Evolutionary conservation across 2,888 invertebrate species (phyloP), one percentile per base, ranked within the genome.

Genomic region (Hipparchia sbordonii): DNA sequence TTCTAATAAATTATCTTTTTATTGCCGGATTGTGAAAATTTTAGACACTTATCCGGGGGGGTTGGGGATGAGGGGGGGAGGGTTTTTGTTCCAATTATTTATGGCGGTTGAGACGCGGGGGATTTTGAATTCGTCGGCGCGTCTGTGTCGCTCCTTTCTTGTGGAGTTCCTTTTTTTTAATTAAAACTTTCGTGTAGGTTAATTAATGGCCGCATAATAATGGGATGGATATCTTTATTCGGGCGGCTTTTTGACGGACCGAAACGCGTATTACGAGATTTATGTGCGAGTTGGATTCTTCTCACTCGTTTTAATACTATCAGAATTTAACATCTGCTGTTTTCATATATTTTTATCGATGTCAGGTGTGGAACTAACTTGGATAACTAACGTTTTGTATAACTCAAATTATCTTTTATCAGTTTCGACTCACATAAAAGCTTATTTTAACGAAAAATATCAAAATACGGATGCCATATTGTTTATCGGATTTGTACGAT

Each of bases 1-100:
- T 93, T 92, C 91, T 93, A 92, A 93, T 93, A 94, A 93, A 93
- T 94, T 93, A 93, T 93, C 93, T 93, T 94, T 93, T 93, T 93
- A 93, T 93, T 94, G 92, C 93, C 89, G 93, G 93, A 93, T 93
- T 93, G 93, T 93, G 93, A 93, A 93, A 93, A 93, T 93, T 93
- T 93, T 91, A 91, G 93, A 93, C 93, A 93, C 93, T 93, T 93
- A 93, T 92, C 92, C 92, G 88, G 89, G 88, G 80, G 83, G 81
- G 23, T 80, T 76, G 81, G 78, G 78, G 76, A 79, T 76, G 79
- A 77, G 79, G 82, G 80, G 83, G 83, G 85, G 84, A 85, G 84
- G 85, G 90, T 88, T 91, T 92, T 93, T 92, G 92, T 93, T 91
- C 92, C 91, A 91, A 91, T 92, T 93, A 93, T 93, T 93, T 93